phyloP scores from a whole-genome alignment of 1,140 invertebrate genomes.

The Centruroides vittatus region DNA sequence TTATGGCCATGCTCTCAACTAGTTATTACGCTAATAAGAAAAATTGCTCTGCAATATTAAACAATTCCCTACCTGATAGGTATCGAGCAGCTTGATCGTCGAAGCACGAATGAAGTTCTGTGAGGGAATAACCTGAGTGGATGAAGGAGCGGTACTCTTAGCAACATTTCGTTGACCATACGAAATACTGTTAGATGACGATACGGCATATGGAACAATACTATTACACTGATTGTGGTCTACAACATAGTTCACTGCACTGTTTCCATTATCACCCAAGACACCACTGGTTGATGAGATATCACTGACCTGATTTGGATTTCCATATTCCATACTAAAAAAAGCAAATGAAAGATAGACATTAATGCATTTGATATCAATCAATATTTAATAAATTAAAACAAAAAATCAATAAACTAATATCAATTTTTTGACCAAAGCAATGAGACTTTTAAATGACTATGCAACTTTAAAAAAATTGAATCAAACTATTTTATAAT shows the following conservation, averaged over 20 bases:
- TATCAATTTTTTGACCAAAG: no score
- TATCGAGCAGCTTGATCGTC: slow-evolving; percentile 54
- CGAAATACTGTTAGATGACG: background rate
- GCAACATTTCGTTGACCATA: no score
- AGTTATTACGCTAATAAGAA: no score
- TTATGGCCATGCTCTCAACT: no score
- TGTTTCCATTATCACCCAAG: background rate
- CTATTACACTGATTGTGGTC: background rate
- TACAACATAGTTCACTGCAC: no score
- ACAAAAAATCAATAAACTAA: no score
- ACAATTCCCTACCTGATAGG: slow-evolving; percentile 38
- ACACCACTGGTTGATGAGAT: slow-evolving; percentile 18
- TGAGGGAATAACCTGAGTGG: background rate
- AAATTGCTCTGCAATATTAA: background rate
- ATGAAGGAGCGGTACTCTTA: no score
- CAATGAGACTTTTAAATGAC: no score
- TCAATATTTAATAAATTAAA: no score
- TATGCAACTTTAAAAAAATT: no score
- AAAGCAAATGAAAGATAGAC: background rate
- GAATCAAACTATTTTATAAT: no score
- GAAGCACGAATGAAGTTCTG: slow-evolving; percentile 46
- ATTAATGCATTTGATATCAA: background rate
- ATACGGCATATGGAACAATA: background rate
- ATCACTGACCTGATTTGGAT: slow-evolving; percentile 19
- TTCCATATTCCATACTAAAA: slow-evolving; percentile 15